These are phyloP conservation scores for Hemithea aestivaria DNA, from an alignment of 2,888 invertebrate species.

Conservation along the genomic window DNA sequence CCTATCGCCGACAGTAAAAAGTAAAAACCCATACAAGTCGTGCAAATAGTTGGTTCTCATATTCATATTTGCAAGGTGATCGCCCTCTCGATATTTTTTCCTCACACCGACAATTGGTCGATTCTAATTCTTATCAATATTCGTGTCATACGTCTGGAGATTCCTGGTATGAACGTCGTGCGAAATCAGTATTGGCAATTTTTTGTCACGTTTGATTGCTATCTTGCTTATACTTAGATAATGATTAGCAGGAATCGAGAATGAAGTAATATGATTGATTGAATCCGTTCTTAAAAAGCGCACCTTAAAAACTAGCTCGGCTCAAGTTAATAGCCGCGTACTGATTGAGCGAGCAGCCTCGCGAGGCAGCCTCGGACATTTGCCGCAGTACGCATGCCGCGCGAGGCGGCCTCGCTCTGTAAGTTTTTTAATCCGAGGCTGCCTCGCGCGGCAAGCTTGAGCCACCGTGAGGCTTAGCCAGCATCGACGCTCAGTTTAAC, in stretches of 20 bases:
- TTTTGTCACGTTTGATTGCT: constrained; percentile 42
- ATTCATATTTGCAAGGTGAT: constrained; percentile 20
- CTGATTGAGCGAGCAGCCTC: no score
- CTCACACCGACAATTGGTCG: constrained; percentile 26
- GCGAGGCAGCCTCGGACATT: no score
- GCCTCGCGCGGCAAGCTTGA: no score
- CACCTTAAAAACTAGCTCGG: no score
- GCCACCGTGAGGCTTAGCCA: no score
- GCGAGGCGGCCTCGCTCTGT: no score
- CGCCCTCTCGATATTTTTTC: constrained; percentile 21
- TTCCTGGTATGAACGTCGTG: constrained; percentile 36
- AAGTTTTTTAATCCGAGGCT: no score
- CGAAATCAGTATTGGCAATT: constrained; percentile 39
- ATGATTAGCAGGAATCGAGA: constrained; percentile 31
- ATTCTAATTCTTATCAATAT: constrained; percentile 42
- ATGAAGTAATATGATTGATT: constrained; percentile 29
- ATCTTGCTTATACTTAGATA: constrained; percentile 33
- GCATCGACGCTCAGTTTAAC: no score
- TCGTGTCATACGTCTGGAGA: constrained; percentile 38
- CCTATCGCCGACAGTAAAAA: constrained; percentile 12
- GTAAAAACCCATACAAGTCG: constrained; percentile 12
- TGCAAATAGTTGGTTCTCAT: constrained; percentile 11
- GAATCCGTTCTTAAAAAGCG: constrained; percentile 19
- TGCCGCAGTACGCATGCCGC: no score
- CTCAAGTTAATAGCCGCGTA: no score